Conservation (phyloP, 1,140 invertebrate species). For the Meloidogyne exigua region DNA sequence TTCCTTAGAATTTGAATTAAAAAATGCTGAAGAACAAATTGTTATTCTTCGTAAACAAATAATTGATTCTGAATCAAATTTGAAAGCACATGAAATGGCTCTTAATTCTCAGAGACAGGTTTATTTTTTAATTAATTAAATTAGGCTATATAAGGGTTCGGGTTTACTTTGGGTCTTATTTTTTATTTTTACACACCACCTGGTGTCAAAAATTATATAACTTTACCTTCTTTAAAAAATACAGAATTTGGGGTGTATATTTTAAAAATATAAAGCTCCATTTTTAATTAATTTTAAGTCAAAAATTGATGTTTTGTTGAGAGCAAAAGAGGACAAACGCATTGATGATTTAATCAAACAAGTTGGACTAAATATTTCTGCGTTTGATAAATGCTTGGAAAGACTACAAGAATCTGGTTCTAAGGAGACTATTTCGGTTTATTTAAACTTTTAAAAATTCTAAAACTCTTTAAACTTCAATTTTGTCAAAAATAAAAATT, state of each 20-base stretch:
- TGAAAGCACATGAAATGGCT: conserved; percentile 49
- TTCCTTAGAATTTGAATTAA: conserved; percentile 25
- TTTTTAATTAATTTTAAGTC: conserved; percentile 22
- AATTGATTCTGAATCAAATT: conserved; percentile 45
- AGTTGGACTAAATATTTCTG: conserved; percentile 45
- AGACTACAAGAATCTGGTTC: conserved; percentile 44
- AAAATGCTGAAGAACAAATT: conserved; percentile 43
- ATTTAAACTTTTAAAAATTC: background rate
- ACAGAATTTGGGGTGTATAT: too few relatives aligned
- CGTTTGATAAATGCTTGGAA: conserved; percentile 46
- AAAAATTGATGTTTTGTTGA: conserved; percentile 42
- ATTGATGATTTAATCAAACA: conserved; percentile 47
- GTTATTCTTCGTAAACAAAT: conserved; percentile 41
- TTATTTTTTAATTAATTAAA: background rate
- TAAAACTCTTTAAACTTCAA: too few relatives aligned
- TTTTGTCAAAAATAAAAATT: too few relatives aligned
- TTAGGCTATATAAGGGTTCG: background rate
- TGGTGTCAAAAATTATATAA: too few relatives aligned
- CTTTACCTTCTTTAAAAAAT: too few relatives aligned
- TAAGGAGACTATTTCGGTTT: conserved; percentile 52
- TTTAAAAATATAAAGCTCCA: too few relatives aligned
- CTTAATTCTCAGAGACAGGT: conserved; percentile 50
- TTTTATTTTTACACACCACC: too few relatives aligned
- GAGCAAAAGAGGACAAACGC: conserved; percentile 37
- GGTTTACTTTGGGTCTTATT: too few relatives aligned